Evolutionary conservation across 1,140 invertebrate genomes (phyloP), one percentile per base, ranked within the genome.

Genomic region (Bombyx mandarina): DNA sequence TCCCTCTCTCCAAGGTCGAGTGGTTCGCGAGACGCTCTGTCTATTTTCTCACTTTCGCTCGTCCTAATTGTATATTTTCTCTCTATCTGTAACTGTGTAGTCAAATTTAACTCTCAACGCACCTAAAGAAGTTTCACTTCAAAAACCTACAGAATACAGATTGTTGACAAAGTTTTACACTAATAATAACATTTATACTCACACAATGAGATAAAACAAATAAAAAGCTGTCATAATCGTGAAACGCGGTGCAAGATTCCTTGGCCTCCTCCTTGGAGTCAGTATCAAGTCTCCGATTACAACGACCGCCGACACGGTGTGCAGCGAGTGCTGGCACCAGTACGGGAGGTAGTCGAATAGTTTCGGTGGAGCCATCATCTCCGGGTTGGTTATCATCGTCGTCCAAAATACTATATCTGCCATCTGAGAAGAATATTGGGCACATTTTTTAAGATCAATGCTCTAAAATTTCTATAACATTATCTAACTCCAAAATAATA

Each of bases 291-390:
- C 76, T 42, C 70, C 1, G 5, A 71, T 1, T 9, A 72, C 60
- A 7, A 61, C 52, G 0, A 73, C 52, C n/a, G 64, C 56, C 8
- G 76, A 73, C 45, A 75, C 53, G 0, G 74, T 66, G 46, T 79
- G 76, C 35, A 79, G 52, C 0, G 69, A 75, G 26, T 79, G 74
- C 7, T 79, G 69, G 0, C 64, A 45, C 70, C 70, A 79, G 42
- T 35, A 18, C 0, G 76, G 73, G 9, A 79, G 10, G 50, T 76
- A 75, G 0, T 57, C 52, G 48, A 73, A 76, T 8, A 78, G 57
- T 3, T 46, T 56, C 7, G 59, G 50, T 3, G 76, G 76, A 0
- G 66, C 71, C 47, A 78, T 72, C 2, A 76, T 48, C 1, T 49
- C 47, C 0, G 56, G 46, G 43, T 76, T 63, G 7, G 60, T 65